Base-by-base conservation (phyloP, 1,140 invertebrate genomes). In the Mamestra configurata region DNA sequence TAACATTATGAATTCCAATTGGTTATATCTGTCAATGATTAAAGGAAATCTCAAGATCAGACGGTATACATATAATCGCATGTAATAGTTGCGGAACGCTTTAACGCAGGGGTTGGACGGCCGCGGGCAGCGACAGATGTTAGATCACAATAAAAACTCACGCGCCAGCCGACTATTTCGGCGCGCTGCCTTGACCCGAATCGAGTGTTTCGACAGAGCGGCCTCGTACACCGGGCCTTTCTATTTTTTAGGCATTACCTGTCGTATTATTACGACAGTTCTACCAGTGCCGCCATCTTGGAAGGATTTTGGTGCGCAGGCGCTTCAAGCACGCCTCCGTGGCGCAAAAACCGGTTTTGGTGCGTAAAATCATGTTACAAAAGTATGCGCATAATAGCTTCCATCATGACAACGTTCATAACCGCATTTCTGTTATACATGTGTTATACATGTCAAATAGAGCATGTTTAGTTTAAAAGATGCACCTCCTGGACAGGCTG, bases 221-320 rank as follows among this genome's bases (percentile, higher is more conserved):
- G 89, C 93, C 93, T 94, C 93, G 93, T 88, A 93, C 90, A 93
- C 92, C 92, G 92, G 93, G 92, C 93, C 93, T 94, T 94, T 94
- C 93, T 94, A 94, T 94, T 94, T 94, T 94, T 94, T 94, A 93
- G 92, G 92, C 88, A 94, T 94, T 94, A 94, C 93, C 91, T 94
- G 92, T 93, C 92, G 90, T 92, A 93, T 94, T 93, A 94, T 93
- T 94, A 94, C 92, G 89, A 93, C 90, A 92, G 87, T 88, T 86
- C 82, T 90, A 89, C 85, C 84, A 89, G 85, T 82, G 86, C 88
- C 90, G 90, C 88, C 91, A 92, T 93, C 87, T 93, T 90, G 82
- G 83, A 87, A 90, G 89, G 86, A 91, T 92, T 90, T 90, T 83
- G 86, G 88, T 87, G 82, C 79, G 81, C 85, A 83, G 75, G 85